phyloP scores from a whole-genome alignment of 30 jellyfish, hydroid and myxozoan species.

The Hydractinia symbiolongicarpus region DNA sequence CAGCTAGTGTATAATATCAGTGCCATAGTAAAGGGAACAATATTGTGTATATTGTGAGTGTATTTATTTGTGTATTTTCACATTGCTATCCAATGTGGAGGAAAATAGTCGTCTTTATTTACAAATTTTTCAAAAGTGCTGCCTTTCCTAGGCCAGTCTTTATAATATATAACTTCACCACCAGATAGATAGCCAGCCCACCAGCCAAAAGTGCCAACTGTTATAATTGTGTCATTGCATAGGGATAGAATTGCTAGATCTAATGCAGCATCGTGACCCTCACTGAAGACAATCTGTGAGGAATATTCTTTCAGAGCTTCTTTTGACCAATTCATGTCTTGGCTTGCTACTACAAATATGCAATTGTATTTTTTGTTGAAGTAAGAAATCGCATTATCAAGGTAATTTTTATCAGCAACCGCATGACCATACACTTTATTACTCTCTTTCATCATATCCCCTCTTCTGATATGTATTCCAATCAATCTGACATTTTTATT shows the following conservation, averaged over 20 bases:
- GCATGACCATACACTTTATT: neutral
- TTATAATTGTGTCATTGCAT: neutral
- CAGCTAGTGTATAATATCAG: too few relatives aligned
- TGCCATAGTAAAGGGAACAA: too few relatives aligned
- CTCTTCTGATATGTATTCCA: conserved; percentile 8
- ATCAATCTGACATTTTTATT: neutral
- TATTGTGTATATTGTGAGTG: too few relatives aligned
- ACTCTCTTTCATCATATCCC: neutral
- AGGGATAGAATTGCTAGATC: conserved; percentile 13
- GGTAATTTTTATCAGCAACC: neutral
- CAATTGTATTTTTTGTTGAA: neutral
- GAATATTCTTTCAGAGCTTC: neutral
- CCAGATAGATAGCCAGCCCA: conserved; percentile 9
- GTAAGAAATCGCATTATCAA: neutral
- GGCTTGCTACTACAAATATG: neutral
- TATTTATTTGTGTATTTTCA: neutral
- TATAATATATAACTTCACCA: conserved; percentile 11
- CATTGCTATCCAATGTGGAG: conserved; percentile 14
- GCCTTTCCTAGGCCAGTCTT: neutral
- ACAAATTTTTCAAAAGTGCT: neutral
- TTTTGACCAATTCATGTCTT: conserved; percentile 6
- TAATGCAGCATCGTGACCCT: neutral
- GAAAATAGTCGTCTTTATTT: conserved; percentile 2
- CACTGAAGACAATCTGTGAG: neutral
- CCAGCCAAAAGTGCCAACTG: conserved; percentile 27